These are phyloP conservation scores for Mythimna vitellina DNA, from an alignment of 2,888 invertebrate species.

Conservation along the genomic window DNA sequence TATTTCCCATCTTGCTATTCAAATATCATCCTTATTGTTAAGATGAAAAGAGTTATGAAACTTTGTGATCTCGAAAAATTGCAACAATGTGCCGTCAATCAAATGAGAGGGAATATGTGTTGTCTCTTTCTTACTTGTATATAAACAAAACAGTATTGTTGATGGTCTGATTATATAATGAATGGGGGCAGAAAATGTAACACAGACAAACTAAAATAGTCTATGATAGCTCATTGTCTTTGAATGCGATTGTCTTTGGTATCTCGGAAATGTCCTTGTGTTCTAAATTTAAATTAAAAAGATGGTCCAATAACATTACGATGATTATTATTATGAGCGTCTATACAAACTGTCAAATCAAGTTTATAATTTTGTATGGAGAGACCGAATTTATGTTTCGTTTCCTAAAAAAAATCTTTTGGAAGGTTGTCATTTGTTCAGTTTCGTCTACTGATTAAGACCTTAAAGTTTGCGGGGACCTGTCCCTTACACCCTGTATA, in stretches of 20 bases:
- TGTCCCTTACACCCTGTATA: too few relatives aligned
- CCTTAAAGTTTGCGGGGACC: too few relatives aligned
- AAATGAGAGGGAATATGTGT: conserved; percentile 28
- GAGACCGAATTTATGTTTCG: too few relatives aligned
- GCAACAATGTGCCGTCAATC: conserved; percentile 44
- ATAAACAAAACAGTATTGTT: conserved; percentile 51
- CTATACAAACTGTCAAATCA: too few relatives aligned
- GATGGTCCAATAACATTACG: not conserved
- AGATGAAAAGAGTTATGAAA: conserved; percentile 34
- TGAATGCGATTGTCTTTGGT: conserved; percentile 17
- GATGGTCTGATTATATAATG: conserved; percentile 53
- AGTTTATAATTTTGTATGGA: too few relatives aligned
- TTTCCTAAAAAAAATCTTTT: too few relatives aligned
- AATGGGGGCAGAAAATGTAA: conserved; percentile 38
- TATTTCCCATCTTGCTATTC: conserved; percentile 25
- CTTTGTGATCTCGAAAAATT: conserved; percentile 18
- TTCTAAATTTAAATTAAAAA: not conserved
- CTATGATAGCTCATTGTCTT: conserved; percentile 45
- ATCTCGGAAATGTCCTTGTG: not conserved
- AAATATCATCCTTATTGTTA: conserved; percentile 47
- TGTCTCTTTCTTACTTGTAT: conserved; percentile 46
- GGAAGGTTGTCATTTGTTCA: too few relatives aligned
- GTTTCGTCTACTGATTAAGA: too few relatives aligned
- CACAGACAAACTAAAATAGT: conserved; percentile 13
- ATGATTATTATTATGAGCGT: too few relatives aligned